phyloP scores from a whole-genome alignment of 2,113 vertebrate genomes.

The Phrynosoma platyrhinos region DNA sequence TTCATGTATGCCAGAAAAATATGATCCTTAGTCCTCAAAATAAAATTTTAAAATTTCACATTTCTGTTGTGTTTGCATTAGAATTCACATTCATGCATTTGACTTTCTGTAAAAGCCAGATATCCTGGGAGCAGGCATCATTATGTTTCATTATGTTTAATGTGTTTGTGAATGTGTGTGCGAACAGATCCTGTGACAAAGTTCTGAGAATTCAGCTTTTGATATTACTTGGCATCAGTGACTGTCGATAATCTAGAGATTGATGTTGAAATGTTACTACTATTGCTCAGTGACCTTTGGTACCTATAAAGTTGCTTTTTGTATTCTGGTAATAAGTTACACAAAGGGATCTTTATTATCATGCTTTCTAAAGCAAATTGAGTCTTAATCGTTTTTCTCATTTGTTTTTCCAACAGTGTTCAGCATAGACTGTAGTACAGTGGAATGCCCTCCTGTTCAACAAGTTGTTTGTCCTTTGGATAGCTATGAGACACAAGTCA shows the following conservation, averaged over 20 bases:
- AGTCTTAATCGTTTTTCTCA: slow-evolving; percentile 13
- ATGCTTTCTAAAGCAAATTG: slow-evolving; percentile 35
- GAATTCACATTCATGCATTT: neutral
- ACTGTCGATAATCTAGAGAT: neutral
- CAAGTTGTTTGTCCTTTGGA: slow-evolving; percentile 88
- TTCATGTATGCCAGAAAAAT: neutral
- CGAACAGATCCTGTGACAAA: neutral
- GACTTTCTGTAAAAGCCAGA: neutral
- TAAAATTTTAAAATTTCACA: neutral
- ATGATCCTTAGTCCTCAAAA: neutral
- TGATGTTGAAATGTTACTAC: neutral
- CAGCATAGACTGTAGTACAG: slow-evolving; percentile 91
- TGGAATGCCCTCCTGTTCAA: slow-evolving; percentile 89
- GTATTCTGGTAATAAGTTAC: neutral
- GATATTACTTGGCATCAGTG: neutral
- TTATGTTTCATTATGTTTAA: neutral
- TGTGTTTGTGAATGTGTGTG: neutral
- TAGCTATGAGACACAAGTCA: slow-evolving; percentile 90
- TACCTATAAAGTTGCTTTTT: neutral
- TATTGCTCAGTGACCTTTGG: neutral
- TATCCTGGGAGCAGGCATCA: neutral
- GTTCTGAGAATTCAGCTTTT: neutral
- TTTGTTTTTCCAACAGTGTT: slow-evolving; percentile 79
- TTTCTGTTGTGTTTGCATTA: neutral
- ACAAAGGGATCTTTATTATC: neutral